Evolutionary conservation across 2,113 vertebrate species (phyloP), one percentile per base, ranked within the genome.

Genomic region (Zonotrichia leucophrys): DNA sequence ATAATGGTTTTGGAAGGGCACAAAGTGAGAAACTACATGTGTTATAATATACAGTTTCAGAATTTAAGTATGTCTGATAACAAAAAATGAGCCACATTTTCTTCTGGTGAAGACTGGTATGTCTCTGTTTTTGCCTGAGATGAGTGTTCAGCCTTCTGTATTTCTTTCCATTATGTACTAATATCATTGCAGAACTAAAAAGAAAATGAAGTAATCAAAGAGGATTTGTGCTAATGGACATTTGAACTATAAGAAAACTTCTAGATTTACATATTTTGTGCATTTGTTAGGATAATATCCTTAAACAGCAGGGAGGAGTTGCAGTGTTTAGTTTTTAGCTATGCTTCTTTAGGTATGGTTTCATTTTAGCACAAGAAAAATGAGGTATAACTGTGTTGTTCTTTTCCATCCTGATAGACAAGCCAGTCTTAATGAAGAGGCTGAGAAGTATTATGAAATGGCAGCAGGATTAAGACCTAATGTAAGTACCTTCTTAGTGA

Each of bases 341-440:
- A 0, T 77, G 22, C 28, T 88, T 75, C 56, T 76, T 62, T 60
- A 62, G 15, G 7, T 80, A 35, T 30, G 13, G 7, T 64, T 50
- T 30, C 11, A 60, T 82, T 72, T 56, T 39, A 92, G 63, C 30
- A 20, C 1, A 8, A 44, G 30, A 53, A 83, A 81, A 75, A 56
- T 52, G 30, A 74, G 18, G 4, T 74, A 25, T 94, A 90, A 87
- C 15, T 87, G 1, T 84, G 35, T 46, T 62, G 19, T 2, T 83
- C 74, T 77, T 63, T 69, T 75, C 66, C 93, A 27, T 41, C 80
- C 78, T 79, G n/a, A 78, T 97, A 99, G 99, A 97, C 99, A 99
- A 98, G 99, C 99, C 94, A 99, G 98, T 97, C 99, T 99, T 89
- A 99, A 99, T 75, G 98, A 99, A 95, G 99, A 99, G 90, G 99